Evolutionary conservation across 2,797 vertebrate genomes (phyloP).

Genomic region (Tolypeutes matacus): DNA sequence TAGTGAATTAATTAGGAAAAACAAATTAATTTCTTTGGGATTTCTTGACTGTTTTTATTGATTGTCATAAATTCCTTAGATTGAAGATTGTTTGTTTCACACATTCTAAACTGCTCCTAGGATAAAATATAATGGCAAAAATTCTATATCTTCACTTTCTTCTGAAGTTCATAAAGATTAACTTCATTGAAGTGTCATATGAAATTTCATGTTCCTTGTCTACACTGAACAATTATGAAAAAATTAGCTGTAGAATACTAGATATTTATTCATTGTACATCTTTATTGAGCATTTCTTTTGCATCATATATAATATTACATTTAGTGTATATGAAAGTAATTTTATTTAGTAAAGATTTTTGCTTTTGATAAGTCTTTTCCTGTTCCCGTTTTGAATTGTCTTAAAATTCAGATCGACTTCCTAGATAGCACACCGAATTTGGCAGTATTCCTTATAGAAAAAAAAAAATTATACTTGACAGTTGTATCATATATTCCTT

Average conservation of each 20-base stretch:
- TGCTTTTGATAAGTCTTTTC: background rate
- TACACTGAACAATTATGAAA: background rate
- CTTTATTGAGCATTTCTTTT: constrained; percentile 39
- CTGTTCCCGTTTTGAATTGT: background rate
- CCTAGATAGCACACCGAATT: background rate
- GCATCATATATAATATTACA: background rate
- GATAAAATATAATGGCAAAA: background rate
- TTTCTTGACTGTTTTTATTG: background rate
- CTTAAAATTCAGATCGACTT: constrained; percentile 29
- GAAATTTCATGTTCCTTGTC: background rate
- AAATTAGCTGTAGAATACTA: constrained; percentile 2
- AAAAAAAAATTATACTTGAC: background rate
- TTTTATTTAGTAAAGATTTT: constrained; percentile 6
- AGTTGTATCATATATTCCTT: background rate
- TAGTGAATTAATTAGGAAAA: constrained; percentile 3
- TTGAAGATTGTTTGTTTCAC: background rate
- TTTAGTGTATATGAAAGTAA: background rate
- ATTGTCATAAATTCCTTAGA: constrained; percentile 32
- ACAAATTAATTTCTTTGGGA: background rate
- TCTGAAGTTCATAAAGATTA: background rate
- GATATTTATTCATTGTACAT: background rate
- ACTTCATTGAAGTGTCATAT: background rate
- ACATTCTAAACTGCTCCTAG: background rate
- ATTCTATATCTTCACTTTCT: background rate
- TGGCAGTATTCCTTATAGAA: background rate